A percentile compares a stretch with the other conserved stretches of the same genome.
Conservation (phyloP, 1,140 invertebrate species). For the Bombus superbus region DNA sequence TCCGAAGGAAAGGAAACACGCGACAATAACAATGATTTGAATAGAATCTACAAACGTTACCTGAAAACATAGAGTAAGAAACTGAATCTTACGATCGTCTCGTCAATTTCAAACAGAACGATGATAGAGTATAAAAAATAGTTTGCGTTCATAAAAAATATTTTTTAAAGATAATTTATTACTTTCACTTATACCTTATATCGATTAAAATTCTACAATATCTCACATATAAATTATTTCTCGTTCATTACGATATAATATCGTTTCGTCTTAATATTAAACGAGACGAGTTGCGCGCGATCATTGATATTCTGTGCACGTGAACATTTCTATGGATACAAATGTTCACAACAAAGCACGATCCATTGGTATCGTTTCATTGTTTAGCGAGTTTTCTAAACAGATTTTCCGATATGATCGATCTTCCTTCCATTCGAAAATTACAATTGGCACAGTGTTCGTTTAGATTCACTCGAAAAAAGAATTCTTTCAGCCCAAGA, state of each 20-base stretch:
- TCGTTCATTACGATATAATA: not conserved
- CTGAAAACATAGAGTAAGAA: too few species aligned
- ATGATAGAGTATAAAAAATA: not conserved
- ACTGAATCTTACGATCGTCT: not conserved
- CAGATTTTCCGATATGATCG: slow-evolving; percentile 30
- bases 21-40: slow-evolving; percentile 7
- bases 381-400: slow-evolving; percentile 6
- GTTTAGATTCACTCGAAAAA: not conserved
- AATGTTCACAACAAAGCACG: slow-evolving; percentile 52
- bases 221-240: not conserved
- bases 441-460: not conserved
- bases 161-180: too few species aligned
- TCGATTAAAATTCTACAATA: not conserved
- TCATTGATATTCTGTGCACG: slow-evolving; percentile 19
- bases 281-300: not conserved
- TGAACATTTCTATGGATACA: slow-evolving; percentile 61
- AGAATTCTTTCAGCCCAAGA: not conserved
- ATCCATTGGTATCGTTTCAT: not conserved
- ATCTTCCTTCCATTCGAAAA: not conserved
- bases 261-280: not conserved
- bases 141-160: not conserved
- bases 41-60: too few species aligned
- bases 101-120: not conserved
- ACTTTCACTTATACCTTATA: not conserved
- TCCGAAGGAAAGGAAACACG: not conserved